These are phyloP conservation scores for Stratiolaelaps scimitus DNA, from an alignment of 1,140 invertebrate species.

Conservation along the genomic window DNA sequence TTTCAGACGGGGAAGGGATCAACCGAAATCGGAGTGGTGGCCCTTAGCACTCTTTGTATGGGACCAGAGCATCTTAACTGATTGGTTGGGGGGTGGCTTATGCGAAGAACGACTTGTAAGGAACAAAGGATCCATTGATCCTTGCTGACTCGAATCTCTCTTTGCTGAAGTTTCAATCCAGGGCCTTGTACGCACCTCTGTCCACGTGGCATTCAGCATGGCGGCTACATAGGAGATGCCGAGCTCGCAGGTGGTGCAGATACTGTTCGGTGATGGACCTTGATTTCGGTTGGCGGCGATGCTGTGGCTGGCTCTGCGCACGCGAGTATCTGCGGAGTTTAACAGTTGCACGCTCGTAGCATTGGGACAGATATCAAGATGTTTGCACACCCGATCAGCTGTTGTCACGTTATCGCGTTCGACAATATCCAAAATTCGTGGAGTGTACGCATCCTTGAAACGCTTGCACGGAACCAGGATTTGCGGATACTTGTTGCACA, in stretches of 20 bases:
- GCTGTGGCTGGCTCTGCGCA: neutral
- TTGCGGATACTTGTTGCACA: constrained; percentile 27
- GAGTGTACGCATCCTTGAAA: constrained; percentile 23
- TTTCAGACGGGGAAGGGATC: too few relatives aligned
- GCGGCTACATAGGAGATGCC: neutral
- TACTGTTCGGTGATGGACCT: too few relatives aligned
- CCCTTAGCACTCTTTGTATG: too few relatives aligned
- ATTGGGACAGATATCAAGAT: constrained; percentile 4
- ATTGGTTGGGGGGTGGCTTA: too few relatives aligned
- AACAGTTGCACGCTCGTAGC: neutral
- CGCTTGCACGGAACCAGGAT: constrained; percentile 26
- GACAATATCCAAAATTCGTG: constrained; percentile 22
- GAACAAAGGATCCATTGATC: too few relatives aligned
- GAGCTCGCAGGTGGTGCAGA: constrained; percentile 5
- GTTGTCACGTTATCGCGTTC: constrained; percentile 12
- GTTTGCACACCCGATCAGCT: constrained; percentile 11
- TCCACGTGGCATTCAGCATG: constrained; percentile 1
- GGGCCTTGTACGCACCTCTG: neutral
- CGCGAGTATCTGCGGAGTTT: constrained; percentile 3
- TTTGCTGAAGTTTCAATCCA: too few relatives aligned
- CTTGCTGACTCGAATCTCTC: too few relatives aligned
- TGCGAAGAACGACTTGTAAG: too few relatives aligned
- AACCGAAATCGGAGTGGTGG: too few relatives aligned
- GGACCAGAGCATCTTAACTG: too few relatives aligned
- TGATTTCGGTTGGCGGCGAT: too few relatives aligned